Evolutionary conservation across 1,140 invertebrate genomes (phyloP).

Genomic region (Gryon sp.): DNA sequence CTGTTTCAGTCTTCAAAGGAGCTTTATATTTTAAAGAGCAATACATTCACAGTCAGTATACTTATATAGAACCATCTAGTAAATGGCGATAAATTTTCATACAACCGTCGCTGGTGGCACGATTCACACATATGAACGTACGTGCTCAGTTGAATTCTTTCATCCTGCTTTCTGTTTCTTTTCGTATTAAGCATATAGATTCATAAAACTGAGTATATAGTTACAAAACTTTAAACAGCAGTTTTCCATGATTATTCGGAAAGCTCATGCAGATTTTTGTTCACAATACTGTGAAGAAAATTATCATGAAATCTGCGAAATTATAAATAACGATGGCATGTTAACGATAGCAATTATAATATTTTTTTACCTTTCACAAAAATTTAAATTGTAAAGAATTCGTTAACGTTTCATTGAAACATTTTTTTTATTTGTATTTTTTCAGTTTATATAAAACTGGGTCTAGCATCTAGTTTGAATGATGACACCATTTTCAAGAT

Average conservation of each 20-base stretch:
- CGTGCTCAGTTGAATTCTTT: conserved; percentile 24
- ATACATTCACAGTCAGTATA: conserved; percentile 28
- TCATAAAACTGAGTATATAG: conserved; percentile 1
- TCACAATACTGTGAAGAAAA: too few species aligned
- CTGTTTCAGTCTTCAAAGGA: conserved; percentile 38
- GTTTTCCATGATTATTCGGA: not conserved
- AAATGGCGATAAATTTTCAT: conserved; percentile 57
- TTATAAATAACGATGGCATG: too few species aligned
- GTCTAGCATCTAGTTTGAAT: conserved; percentile 16
- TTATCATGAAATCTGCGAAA: too few species aligned
- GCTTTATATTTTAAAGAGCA: conserved; percentile 53
- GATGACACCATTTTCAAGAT: conserved; percentile 12
- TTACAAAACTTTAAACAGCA: conserved; percentile 11
- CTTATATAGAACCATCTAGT: conserved; percentile 33
- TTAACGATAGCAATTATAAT: too few species aligned
- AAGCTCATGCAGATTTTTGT: not conserved
- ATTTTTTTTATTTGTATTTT: not conserved
- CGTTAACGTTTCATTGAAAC: not conserved
- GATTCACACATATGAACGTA: conserved; percentile 6
- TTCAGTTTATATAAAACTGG: not conserved
- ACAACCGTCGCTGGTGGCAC: conserved; percentile 18
- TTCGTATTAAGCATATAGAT: conserved; percentile 21
- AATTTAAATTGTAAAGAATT: too few species aligned
- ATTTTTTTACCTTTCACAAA: not conserved
- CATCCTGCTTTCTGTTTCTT: conserved; percentile 20